These are phyloP conservation scores for Zaprionus gabonicus DNA, from an alignment of 1,140 invertebrate genomes.

Conservation along the genomic window DNA sequence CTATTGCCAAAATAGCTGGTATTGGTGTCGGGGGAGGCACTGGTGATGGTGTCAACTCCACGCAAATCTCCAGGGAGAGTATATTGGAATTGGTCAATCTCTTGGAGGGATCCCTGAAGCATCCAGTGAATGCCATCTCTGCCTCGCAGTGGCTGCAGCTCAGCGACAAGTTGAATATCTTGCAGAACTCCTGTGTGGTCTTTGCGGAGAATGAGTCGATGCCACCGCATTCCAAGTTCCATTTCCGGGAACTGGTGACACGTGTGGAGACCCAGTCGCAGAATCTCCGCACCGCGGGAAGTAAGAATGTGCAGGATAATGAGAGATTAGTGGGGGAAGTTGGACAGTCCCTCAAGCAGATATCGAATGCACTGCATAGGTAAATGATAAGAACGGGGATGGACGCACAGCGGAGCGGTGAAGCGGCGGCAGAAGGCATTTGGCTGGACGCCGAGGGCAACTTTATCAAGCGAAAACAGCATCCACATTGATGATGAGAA, in stretches of 20 bases:
- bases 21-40: slow-evolving; percentile 63
- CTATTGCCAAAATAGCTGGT: slow-evolving; percentile 85
- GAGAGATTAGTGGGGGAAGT: slow-evolving; percentile 89
- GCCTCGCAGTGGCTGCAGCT: slow-evolving; percentile 92
- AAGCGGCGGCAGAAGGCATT: slow-evolving; percentile 50
- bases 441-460: slow-evolving; percentile 83
- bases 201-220: slow-evolving; percentile 89
- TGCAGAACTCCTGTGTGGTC: slow-evolving; percentile 91
- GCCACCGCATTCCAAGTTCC: slow-evolving; percentile 94
- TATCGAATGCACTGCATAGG: slow-evolving; percentile 92
- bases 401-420: slow-evolving; percentile 60
- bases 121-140: slow-evolving; percentile 86
- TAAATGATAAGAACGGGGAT: slow-evolving; percentile 86
- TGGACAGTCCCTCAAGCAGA: slow-evolving; percentile 92
- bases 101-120: slow-evolving; percentile 89
- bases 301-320: slow-evolving; percentile 89
- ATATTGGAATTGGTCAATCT: slow-evolving; percentile 89
- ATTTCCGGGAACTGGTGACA: slow-evolving; percentile 93
- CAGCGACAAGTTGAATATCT: slow-evolving; percentile 92
- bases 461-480: slow-evolving; percentile 76
- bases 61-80: slow-evolving; percentile 86
- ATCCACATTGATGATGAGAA: slow-evolving; percentile 19
- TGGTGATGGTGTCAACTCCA: slow-evolving; percentile 55
- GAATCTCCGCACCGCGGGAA: slow-evolving; percentile 89
- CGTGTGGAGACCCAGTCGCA: slow-evolving; percentile 92